Conservation (phyloP, 2,113 vertebrate genomes). For the Girardinichthys multiradiatus region DNA sequence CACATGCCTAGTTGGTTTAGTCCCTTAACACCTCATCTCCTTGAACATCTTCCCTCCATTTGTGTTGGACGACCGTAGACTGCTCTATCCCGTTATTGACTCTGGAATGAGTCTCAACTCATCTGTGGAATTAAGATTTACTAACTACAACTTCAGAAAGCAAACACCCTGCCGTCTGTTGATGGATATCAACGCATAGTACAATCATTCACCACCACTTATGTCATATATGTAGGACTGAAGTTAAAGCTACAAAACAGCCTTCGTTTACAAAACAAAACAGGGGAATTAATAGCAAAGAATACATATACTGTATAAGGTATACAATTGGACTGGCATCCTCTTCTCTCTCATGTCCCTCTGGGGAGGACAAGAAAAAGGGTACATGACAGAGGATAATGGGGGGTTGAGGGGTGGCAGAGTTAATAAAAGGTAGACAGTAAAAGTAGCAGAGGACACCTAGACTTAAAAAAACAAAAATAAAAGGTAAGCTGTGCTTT, state of each 20-base stretch:
- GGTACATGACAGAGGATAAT: constrained; percentile 26
- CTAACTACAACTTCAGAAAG: not conserved
- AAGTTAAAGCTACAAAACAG: not conserved
- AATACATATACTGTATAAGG: constrained; percentile 10
- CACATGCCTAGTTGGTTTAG: not conserved
- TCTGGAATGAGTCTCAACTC: not conserved
- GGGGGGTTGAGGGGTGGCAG: constrained; percentile 19
- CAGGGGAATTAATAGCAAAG: constrained; percentile 19
- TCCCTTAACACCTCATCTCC: too few relatives aligned
- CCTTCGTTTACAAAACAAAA: constrained; percentile 11
- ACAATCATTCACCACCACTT: not conserved
- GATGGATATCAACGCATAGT: not conserved
- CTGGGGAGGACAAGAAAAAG: constrained; percentile 65
- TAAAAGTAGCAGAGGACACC: constrained; percentile 28
- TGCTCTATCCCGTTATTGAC: not conserved
- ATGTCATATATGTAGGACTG: not conserved
- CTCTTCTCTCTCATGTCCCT: constrained; percentile 60
- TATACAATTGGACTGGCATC: constrained; percentile 48
- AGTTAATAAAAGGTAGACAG: constrained; percentile 50
- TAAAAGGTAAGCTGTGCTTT: constrained; percentile 24
- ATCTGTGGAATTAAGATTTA: not conserved
- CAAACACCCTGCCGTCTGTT: not conserved
- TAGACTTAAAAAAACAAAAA: constrained; percentile 21
- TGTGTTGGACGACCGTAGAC: not conserved
- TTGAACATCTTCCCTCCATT: too few relatives aligned